Percentiles rank a stretch among this genome's conserved stretches.
phyloP scores from a whole-genome alignment of 2,888 invertebrate genomes.

The Panzeria rudis region DNA sequence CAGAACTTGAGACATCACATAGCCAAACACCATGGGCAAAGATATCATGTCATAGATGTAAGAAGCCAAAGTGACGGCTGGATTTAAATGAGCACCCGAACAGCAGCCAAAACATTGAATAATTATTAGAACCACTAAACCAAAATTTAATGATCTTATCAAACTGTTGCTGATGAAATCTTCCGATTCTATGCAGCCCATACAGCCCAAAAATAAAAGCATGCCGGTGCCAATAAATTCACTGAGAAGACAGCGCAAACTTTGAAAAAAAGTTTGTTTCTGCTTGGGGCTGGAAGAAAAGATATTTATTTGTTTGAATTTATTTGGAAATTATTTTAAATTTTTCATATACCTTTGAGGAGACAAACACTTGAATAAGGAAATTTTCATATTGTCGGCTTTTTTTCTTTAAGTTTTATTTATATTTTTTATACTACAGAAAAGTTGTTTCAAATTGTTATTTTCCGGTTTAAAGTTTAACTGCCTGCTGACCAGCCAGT shows the following conservation, averaged over 20 bases:
- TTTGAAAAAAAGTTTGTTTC: conserved; percentile 77
- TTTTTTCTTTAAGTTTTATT: conserved; percentile 10
- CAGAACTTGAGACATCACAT: conserved; percentile 87
- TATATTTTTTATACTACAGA: neutral
- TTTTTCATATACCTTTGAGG: conserved; percentile 34
- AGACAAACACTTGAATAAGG: conserved; percentile 27
- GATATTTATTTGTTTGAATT: neutral
- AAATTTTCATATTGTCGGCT: conserved; percentile 31
- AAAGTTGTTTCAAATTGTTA: conserved; percentile 32
- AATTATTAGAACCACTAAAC: conserved; percentile 88
- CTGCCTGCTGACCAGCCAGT: conserved; percentile 2
- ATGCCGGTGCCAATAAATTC: conserved; percentile 89
- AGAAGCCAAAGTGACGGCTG: conserved; percentile 89
- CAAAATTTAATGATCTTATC: conserved; percentile 85
- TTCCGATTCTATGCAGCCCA: conserved; percentile 85
- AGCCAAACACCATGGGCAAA: conserved; percentile 85
- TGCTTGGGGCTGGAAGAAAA: conserved; percentile 33
- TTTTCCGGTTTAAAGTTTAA: conserved; percentile 49
- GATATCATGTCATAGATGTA: conserved; percentile 82
- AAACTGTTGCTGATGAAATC: conserved; percentile 80
- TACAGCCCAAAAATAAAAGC: conserved; percentile 89
- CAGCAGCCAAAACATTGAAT: conserved; percentile 91
- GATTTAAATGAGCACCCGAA: conserved; percentile 91
- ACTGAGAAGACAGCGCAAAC: conserved; percentile 84
- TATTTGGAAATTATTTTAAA: neutral